Percentiles rank a stretch among this genome's conserved stretches.
Evolutionary conservation across 2,888 invertebrate species (phyloP).

Genomic region (Zhuqinia jingwanae): DNA sequence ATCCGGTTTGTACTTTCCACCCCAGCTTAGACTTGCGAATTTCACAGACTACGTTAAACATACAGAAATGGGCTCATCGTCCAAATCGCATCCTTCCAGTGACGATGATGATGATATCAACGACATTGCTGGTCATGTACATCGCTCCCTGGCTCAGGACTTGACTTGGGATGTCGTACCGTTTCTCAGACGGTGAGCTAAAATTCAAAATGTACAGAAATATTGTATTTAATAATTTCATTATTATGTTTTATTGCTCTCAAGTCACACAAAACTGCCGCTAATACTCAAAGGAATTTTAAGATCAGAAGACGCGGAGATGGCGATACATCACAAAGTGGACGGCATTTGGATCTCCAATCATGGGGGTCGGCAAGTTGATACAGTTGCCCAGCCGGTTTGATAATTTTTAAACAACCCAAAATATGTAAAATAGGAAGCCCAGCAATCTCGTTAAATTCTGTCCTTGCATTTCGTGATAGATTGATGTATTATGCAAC

Average conservation of each 20-base stretch:
- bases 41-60: not conserved
- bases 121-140: conserved; percentile 80
- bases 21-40: conserved; percentile 85
- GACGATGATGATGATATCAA: not conserved
- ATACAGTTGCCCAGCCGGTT: conserved; percentile 90
- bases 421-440: not conserved
- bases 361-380: conserved; percentile 95
- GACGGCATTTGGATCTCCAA: conserved; percentile 94
- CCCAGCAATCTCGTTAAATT: too few relatives aligned
- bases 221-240: not conserved
- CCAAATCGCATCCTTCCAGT: conserved; percentile 84
- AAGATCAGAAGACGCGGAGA: conserved; percentile 91
- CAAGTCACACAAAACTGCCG: conserved; percentile 86
- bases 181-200: conserved; percentile 88
- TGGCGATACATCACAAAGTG: conserved; percentile 88
- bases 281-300: conserved; percentile 93
- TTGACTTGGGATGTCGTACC: conserved; percentile 88
- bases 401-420: not conserved
- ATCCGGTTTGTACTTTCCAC: conserved; percentile 91
- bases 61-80: too few relatives aligned
- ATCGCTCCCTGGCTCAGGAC: too few relatives aligned
- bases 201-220: not conserved
- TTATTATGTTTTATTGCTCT: too few relatives aligned
- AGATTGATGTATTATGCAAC: conserved; percentile 92
- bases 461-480: too few relatives aligned